Evolutionary conservation across 2,888 invertebrate species (phyloP).

Genomic region (Ornithoptera priamus): DNA sequence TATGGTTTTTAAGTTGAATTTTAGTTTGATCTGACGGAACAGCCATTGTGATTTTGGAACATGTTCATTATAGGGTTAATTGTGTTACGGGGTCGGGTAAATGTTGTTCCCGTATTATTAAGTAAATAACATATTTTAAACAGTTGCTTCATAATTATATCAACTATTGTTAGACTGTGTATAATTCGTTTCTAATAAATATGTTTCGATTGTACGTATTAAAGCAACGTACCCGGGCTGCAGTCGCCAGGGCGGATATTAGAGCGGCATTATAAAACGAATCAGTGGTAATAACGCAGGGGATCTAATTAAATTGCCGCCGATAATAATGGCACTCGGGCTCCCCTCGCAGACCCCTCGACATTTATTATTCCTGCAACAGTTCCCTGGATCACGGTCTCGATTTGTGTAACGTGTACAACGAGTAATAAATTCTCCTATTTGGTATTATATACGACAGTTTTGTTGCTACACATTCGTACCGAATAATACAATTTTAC

Average conservation of each 20-base stretch:
- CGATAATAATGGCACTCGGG: constrained; percentile 75
- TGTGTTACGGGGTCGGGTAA: constrained; percentile 7
- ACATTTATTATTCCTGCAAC: constrained; percentile 73
- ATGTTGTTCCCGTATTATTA: constrained; percentile 37
- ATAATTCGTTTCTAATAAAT: constrained; percentile 48
- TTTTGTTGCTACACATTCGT: too few relatives aligned
- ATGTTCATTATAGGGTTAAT: constrained; percentile 26
- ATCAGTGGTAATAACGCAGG: constrained; percentile 76
- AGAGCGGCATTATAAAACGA: constrained; percentile 73
- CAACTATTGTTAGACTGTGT: constrained; percentile 32
- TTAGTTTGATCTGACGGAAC: constrained; percentile 42
- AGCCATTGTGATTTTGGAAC: constrained; percentile 32
- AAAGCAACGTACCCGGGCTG: constrained; percentile 47
- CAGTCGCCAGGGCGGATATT: constrained; percentile 54
- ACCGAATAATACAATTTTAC: too few relatives aligned
- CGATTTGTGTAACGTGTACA: constrained; percentile 33
- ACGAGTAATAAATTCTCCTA: constrained; percentile 24
- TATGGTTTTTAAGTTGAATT: constrained; percentile 73
- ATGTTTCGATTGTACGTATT: constrained; percentile 51
- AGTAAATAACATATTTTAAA: constrained; percentile 30
- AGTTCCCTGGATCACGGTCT: constrained; percentile 50
- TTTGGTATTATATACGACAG: neutral
- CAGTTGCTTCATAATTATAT: constrained; percentile 39
- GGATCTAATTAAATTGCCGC: constrained; percentile 79
- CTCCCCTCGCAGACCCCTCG: constrained; percentile 72